A percentile compares a stretch with the other conserved stretches of the same genome.
These are phyloP conservation scores for Hycleus cichorii DNA, from an alignment of 1,140 invertebrate genomes.

Conservation along the genomic window DNA sequence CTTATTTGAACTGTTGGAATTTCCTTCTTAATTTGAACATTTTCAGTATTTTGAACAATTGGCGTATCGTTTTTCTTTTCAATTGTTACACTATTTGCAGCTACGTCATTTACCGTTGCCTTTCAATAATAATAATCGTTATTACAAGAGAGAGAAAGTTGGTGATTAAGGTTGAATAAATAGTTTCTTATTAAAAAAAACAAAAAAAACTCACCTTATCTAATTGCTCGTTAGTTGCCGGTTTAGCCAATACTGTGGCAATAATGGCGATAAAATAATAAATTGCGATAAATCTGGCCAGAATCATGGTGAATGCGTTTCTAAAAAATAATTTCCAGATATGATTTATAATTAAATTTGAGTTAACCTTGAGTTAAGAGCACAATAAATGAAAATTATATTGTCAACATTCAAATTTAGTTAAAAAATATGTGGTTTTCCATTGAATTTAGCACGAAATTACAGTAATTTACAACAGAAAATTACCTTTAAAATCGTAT, in stretches of 20 bases:
- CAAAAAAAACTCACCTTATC: constrained; percentile 25
- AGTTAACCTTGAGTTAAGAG: constrained; percentile 1
- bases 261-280: constrained; percentile 9
- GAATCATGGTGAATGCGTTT: background rate
- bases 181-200: background rate
- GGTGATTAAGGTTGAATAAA: background rate
- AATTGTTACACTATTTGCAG: constrained; percentile 26
- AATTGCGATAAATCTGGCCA: constrained; percentile 13
- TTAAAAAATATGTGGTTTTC: too few relatives aligned
- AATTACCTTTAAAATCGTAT: too few relatives aligned
- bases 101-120: constrained; percentile 30
- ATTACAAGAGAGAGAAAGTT: background rate
- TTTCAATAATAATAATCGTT: constrained; percentile 8
- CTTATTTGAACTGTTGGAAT: constrained; percentile 25
- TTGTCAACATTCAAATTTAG: too few relatives aligned
- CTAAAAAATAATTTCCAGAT: constrained; percentile 1
- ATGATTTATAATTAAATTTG: too few relatives aligned
- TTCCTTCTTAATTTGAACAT: background rate
- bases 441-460: too few relatives aligned
- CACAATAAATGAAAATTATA: too few relatives aligned
- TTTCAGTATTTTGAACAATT: background rate
- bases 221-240: constrained; percentile 27
- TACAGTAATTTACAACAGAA: too few relatives aligned
- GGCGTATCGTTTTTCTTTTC: constrained; percentile 12
- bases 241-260: constrained; percentile 9